Percentiles rank a stretch among this genome's conserved stretches.
Evolutionary conservation across 2,113 vertebrate genomes (phyloP).

Genomic region (Seriola rivoliana): DNA sequence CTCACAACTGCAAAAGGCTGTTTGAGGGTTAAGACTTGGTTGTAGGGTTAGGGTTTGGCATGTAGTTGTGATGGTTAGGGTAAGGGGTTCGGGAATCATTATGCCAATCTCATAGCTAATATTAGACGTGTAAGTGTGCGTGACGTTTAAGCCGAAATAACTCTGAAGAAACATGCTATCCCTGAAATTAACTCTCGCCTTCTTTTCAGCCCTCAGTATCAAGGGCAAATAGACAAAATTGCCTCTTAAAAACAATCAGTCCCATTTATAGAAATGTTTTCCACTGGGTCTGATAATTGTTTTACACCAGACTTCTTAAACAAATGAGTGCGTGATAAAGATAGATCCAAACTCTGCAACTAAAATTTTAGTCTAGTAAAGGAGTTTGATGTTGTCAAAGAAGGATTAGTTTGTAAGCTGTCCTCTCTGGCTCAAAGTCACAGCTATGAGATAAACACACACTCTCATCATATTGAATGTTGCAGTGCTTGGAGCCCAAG

Average conservation of each 20-base stretch:
- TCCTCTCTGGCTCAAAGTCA: constrained; percentile 20
- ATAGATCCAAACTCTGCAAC: constrained; percentile 12
- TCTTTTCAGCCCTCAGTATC: constrained; percentile 10
- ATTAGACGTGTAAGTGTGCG: not conserved
- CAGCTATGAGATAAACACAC: constrained; percentile 14
- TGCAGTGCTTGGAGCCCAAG: not conserved
- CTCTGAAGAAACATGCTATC: constrained; percentile 33
- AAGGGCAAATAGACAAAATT: constrained; percentile 36
- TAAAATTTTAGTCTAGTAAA: constrained; percentile 25
- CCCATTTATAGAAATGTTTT: constrained; percentile 16
- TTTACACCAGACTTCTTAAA: constrained; percentile 37
- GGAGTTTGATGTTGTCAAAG: constrained; percentile 17
- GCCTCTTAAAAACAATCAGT: constrained; percentile 20
- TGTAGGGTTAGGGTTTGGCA: no score
- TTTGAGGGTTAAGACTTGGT: no score
- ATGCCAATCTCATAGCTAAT: no score
- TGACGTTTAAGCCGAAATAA: constrained; percentile 10
- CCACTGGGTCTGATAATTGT: constrained; percentile 3
- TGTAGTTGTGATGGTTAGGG: no score
- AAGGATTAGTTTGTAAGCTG: constrained; percentile 29
- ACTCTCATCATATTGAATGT: not conserved
- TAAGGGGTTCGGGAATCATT: no score
- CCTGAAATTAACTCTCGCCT: constrained; percentile 46
- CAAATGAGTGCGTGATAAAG: constrained; percentile 10
- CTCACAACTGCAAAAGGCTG: no score